These are phyloP conservation scores for Agrochola lychnidis DNA, from an alignment of 2,888 invertebrate species.

Conservation along the genomic window DNA sequence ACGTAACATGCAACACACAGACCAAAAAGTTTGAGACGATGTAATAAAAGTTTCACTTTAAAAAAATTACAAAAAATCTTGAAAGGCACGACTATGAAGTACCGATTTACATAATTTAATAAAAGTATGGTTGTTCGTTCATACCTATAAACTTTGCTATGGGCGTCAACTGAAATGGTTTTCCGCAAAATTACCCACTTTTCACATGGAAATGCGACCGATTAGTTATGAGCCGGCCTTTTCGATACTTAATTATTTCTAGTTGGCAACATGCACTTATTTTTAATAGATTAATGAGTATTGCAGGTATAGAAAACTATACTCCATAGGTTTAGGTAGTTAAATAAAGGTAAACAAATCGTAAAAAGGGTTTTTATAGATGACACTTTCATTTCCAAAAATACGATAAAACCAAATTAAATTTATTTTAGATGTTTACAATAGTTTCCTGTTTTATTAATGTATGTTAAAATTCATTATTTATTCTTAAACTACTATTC, in stretches of 20 bases:
- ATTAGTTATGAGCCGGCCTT: slow-evolving; percentile 24
- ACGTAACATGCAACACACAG: no score
- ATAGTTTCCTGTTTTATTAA: no score
- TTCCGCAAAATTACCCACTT: slow-evolving; percentile 48
- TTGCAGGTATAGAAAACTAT: neutral
- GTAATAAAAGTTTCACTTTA: no score
- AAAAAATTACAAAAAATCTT: slow-evolving; percentile 29
- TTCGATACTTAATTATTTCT: slow-evolving; percentile 3
- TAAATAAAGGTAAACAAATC: no score
- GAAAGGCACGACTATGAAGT: slow-evolving; percentile 22
- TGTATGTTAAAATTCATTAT: no score
- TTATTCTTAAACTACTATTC: no score
- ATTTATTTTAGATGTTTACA: no score
- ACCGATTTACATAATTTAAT: slow-evolving; percentile 54
- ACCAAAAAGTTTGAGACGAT: no score
- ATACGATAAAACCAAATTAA: no score
- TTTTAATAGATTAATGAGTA: slow-evolving; percentile 12
- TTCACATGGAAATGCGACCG: slow-evolving; percentile 41
- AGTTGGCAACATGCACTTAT: neutral
- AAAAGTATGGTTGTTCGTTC: slow-evolving; percentile 21
- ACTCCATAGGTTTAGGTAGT: no score
- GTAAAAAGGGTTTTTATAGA: no score
- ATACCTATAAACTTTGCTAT: slow-evolving; percentile 40
- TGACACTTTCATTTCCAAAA: no score
- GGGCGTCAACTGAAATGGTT: slow-evolving; percentile 46